Evolutionary conservation across 2,797 vertebrate genomes (phyloP).

Genomic region (Chelon auratus): DNA sequence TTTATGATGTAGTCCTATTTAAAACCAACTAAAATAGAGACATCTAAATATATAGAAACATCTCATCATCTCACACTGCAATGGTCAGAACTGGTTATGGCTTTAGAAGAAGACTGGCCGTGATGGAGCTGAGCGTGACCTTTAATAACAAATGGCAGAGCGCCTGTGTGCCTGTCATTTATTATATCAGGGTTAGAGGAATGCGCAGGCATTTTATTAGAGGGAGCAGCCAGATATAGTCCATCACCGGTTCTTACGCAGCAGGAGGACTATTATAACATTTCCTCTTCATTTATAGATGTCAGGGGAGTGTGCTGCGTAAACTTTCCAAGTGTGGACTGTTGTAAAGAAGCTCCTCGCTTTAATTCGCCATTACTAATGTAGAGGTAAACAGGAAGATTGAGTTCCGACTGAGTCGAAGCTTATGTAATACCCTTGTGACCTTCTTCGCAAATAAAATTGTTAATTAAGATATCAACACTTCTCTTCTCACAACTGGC

Average conservation of each 20-base stretch:
- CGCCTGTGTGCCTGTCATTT: neutral
- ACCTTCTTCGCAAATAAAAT: no score
- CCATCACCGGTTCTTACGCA: neutral
- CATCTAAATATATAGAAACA: neutral
- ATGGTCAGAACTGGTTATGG: neutral
- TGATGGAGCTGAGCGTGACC: neutral
- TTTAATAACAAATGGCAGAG: slow-evolving; percentile 21
- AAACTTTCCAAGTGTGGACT: no score
- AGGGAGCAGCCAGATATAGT: neutral
- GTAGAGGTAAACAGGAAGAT: no score
- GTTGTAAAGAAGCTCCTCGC: no score
- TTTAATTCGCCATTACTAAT: no score
- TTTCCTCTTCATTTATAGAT: no score
- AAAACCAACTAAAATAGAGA: neutral
- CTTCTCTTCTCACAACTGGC: no score
- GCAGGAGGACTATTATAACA: neutral
- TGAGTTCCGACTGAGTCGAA: no score
- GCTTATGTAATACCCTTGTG: no score
- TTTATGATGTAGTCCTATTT: neutral
- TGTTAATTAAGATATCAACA: no score
- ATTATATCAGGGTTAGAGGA: neutral
- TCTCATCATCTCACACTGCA: slow-evolving; percentile 15
- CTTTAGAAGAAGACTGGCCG: neutral
- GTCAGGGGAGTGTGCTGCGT: no score
- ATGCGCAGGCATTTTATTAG: neutral